These are phyloP conservation scores for Papilio xuthus DNA, from an alignment of 1,140 invertebrate species.

Conservation along the genomic window DNA sequence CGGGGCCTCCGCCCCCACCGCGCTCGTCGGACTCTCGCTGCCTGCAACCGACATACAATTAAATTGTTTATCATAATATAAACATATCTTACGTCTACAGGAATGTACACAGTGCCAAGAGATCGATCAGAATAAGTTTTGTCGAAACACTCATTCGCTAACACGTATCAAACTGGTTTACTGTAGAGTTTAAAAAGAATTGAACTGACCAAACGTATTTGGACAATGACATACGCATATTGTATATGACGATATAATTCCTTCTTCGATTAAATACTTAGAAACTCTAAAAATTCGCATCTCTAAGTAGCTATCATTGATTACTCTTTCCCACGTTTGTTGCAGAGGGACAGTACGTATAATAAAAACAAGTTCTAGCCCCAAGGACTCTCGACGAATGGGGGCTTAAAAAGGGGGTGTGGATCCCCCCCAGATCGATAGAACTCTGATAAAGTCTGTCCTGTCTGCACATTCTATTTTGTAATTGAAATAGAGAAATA, in stretches of 20 bases:
- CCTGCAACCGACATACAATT: conserved; percentile 65
- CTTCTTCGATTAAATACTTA: neutral
- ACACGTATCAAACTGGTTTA: too few species aligned
- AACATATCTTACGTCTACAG: neutral
- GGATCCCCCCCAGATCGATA: neutral
- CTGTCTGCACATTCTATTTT: neutral
- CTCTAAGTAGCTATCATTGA: neutral
- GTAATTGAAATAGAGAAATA: neutral
- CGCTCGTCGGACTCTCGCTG: conserved; percentile 80
- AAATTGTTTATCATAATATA: neutral
- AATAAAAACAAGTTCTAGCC: conserved; percentile 13
- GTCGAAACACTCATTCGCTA: too few species aligned
- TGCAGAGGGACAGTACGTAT: neutral
- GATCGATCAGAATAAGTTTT: too few species aligned
- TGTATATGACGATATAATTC: too few species aligned
- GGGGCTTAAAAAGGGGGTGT: neutral
- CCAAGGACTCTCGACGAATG: neutral
- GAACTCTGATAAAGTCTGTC: neutral
- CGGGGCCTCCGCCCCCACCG: conserved; percentile 73
- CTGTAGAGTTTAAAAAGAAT: too few species aligned
- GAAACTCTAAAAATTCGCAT: neutral
- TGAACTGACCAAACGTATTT: too few species aligned
- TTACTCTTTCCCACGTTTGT: neutral
- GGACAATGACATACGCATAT: too few species aligned
- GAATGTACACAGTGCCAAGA: neutral